phyloP scores from a whole-genome alignment of 2,888 invertebrate species.

The Subacronicta megacephala region DNA sequence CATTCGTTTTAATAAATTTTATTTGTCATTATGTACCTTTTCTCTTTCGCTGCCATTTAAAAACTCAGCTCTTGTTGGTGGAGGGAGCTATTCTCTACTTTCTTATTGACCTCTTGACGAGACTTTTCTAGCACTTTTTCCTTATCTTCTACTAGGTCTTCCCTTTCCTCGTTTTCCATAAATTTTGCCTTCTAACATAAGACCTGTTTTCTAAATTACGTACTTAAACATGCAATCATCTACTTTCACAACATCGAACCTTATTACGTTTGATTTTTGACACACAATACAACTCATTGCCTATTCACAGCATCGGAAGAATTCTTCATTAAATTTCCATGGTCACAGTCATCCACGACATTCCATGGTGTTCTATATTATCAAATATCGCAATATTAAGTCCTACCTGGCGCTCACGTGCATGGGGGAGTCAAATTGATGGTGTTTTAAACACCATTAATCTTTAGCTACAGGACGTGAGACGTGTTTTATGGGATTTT shows the following conservation, averaged over 20 bases:
- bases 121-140: too few species aligned
- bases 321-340: slow-evolving; percentile 33
- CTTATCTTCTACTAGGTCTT: too few species aligned
- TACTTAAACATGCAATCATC: too few species aligned
- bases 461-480: slow-evolving; percentile 16
- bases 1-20: too few species aligned
- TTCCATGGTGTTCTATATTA: slow-evolving; percentile 36
- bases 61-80: too few species aligned
- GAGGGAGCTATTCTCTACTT: too few species aligned
- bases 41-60: too few species aligned
- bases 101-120: too few species aligned
- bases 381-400: slow-evolving; percentile 43
- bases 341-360: slow-evolving; percentile 19
- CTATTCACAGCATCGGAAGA: slow-evolving; percentile 29
- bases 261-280: neutral
- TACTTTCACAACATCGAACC: neutral
- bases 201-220: too few species aligned
- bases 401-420: slow-evolving; percentile 39
- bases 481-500: slow-evolving; percentile 10
- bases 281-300: slow-evolving; percentile 28
- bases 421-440: slow-evolving; percentile 51
- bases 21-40: too few species aligned
- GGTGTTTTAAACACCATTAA: slow-evolving; percentile 45
- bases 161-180: too few species aligned
- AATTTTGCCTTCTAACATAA: too few species aligned